Evolutionary conservation across 2,113 vertebrate genomes (phyloP).

Genomic region (Otis tarda): DNA sequence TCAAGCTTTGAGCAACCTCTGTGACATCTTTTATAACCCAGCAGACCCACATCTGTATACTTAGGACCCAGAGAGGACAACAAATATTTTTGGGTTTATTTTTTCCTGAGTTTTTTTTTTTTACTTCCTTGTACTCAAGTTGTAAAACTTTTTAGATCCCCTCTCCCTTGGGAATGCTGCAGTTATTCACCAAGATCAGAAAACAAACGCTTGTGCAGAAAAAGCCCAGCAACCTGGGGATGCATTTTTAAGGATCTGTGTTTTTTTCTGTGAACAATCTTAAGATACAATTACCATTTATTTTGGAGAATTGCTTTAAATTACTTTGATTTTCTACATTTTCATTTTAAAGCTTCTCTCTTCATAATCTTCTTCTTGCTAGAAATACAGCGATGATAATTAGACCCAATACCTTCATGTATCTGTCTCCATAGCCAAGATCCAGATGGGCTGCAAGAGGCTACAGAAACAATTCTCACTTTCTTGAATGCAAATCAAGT

Average conservation of each 20-base stretch:
- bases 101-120: background rate
- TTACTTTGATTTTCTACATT: background rate
- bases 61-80: background rate
- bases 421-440: background rate
- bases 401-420: background rate
- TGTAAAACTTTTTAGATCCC: background rate
- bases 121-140: background rate
- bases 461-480: background rate
- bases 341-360: background rate
- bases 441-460: background rate
- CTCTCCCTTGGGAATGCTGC: background rate
- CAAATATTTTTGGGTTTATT: background rate
- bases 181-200: background rate
- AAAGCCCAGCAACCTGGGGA: background rate
- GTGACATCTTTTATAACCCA: background rate
- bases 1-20: background rate
- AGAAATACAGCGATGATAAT: background rate
- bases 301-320: background rate
- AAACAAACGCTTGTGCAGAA: background rate
- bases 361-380: background rate
- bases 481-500: background rate
- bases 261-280: background rate
- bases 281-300: background rate
- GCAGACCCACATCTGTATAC: background rate
- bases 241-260: background rate